Conservation (phyloP, 2,113 vertebrate genomes). For the Dasypus novemcinctus region DNA sequence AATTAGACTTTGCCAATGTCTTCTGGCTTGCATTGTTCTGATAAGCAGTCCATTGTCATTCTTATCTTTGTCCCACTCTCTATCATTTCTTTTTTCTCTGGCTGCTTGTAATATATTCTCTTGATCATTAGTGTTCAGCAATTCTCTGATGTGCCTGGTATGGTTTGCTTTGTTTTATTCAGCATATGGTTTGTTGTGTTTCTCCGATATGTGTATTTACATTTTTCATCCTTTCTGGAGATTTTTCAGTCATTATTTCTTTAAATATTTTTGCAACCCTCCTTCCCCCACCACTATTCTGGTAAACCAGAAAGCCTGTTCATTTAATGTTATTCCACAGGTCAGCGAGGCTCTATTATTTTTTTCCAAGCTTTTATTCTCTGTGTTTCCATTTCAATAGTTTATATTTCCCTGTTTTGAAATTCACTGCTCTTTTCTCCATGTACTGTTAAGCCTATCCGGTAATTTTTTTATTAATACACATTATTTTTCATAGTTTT, state of each 20-base stretch:
- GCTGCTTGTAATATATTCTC: neutral
- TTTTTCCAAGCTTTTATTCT: neutral
- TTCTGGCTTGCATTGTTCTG: neutral
- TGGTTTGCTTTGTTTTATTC: neutral
- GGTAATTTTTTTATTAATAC: neutral
- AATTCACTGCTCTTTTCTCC: neutral
- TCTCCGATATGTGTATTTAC: neutral
- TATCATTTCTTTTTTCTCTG: neutral
- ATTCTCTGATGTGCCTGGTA: neutral
- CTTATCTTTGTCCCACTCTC: neutral
- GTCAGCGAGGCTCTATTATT: neutral
- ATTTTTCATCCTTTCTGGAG: neutral
- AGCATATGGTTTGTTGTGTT: neutral
- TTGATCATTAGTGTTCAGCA: neutral
- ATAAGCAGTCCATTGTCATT: neutral
- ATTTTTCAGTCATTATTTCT: neutral
- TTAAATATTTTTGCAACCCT: neutral
- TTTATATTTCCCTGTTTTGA: neutral
- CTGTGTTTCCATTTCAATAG: neutral
- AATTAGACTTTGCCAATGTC: too few species aligned
- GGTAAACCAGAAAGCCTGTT: neutral
- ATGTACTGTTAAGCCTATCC: neutral
- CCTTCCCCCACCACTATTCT: neutral
- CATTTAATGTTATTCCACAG: neutral
- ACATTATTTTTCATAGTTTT: too few species aligned